Conservation (phyloP, 2,888 invertebrate genomes). For the Caenorhabditis wallacei region DNA sequence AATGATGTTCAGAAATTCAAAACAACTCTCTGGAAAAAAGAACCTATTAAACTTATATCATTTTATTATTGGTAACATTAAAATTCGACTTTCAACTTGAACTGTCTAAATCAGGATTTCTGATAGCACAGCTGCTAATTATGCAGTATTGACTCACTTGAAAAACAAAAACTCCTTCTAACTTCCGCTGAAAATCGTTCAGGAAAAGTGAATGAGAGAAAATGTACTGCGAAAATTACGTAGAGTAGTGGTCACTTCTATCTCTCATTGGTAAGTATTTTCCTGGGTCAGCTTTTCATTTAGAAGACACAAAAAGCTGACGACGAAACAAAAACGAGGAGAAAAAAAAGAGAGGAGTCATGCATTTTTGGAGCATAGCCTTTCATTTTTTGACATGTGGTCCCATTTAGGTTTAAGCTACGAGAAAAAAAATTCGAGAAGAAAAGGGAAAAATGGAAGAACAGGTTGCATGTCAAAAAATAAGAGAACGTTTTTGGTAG, state of each 20-base stretch:
- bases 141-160: constrained; percentile 14
- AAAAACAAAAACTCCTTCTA: not conserved
- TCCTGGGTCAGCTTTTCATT: constrained; percentile 32
- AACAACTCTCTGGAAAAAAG: no score
- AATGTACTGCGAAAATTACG: constrained; percentile 20
- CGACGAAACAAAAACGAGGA: constrained; percentile 21
- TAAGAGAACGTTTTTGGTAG: not conserved
- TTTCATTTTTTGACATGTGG: constrained; percentile 45
- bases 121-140: constrained; percentile 16
- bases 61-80: no score
- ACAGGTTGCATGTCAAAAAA: constrained; percentile 9
- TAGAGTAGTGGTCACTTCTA: constrained; percentile 17
- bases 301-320: not conserved
- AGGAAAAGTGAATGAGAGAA: constrained; percentile 9
- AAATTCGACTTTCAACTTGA: no score
- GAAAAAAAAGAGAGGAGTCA: constrained; percentile 46
- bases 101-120: not conserved
- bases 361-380: constrained; percentile 49
- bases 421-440: not conserved
- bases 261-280: constrained; percentile 35
- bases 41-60: no score
- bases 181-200: constrained; percentile 25
- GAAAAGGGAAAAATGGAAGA: not conserved
- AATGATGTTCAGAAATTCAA: no score
- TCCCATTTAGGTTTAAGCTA: constrained; percentile 13